Percentiles rank a stretch among this genome's conserved stretches.
These are phyloP conservation scores for Calameuta pallipes DNA, from an alignment of 2,888 invertebrate genomes.

Conservation along the genomic window DNA sequence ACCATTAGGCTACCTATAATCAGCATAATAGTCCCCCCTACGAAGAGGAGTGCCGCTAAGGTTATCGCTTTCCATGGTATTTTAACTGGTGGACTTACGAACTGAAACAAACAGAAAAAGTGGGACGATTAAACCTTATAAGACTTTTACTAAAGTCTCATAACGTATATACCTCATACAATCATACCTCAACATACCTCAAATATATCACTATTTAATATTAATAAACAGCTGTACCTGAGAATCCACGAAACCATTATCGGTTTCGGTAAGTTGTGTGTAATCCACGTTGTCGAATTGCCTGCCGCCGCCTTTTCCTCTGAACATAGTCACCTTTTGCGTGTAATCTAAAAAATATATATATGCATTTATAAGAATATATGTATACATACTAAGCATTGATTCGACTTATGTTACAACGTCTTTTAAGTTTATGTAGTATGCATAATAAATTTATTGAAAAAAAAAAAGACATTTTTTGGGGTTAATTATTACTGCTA, in stretches of 20 bases:
- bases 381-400: neutral
- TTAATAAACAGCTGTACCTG: conserved; percentile 58
- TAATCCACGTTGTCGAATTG: conserved; percentile 73
- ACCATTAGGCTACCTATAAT: conserved; percentile 82
- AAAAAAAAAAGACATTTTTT: neutral
- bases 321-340: conserved; percentile 71
- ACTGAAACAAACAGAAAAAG: conserved; percentile 59
- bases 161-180: no score
- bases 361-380: no score
- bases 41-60: conserved; percentile 80
- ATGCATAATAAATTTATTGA: neutral
- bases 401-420: neutral
- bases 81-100: conserved; percentile 74
- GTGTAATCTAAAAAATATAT: conserved; percentile 62
- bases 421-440: no score
- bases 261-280: conserved; percentile 68
- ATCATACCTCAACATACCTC: no score
- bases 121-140: neutral
- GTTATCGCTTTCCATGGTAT: conserved; percentile 88
- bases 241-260: conserved; percentile 78
- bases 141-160: neutral
- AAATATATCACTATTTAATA: neutral
- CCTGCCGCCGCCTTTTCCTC: conserved; percentile 68
- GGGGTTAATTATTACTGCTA: neutral
- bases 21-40: conserved; percentile 82